Evolutionary conservation across 2,797 vertebrate species (phyloP), one percentile per base, ranked within the genome.

Genomic region (Tokudaia muenninki): DNA sequence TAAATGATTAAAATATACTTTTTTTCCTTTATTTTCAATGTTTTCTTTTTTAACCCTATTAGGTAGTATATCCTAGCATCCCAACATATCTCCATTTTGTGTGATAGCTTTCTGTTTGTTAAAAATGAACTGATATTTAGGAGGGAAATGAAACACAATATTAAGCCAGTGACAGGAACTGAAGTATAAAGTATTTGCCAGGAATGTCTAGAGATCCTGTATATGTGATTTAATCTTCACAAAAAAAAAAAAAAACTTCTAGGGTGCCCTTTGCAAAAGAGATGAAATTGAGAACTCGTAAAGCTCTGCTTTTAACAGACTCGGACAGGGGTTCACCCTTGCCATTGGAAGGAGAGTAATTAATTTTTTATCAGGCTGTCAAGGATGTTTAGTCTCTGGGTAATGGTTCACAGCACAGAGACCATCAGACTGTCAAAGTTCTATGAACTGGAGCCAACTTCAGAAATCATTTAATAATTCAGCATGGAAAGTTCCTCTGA

Each of bases 381-480:
- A 97, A 93, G 52, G 90, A 97, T 97, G 89, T 98, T 98, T 96
- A 97, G 93, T 97, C 81, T 96, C 98, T 91, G 61, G 26, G 80
- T 97, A 97, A 93, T 93, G 97, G 82, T 97, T 94, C 96, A 96
- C 1, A 97, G 97, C 63, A 34, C 93, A 95, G 92, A 94, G 90
- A 94, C 50, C 92, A 87, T 95, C 75, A 91, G 88, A 70, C 92
- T 98, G 97, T 97, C 97, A 98, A 92, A 67, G 97, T 97, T 90
- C 78, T 94, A 55, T 97, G 97, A 98, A 97, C 92, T 83, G 59
- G 37, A 78, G 90, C 95, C 97, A 94, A 75, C 89, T 98, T 97
- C 97, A 94, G 93, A 97, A 37, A 83, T 31, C 75, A n/a, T 67
- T 98, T 96, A 98, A 98, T 98, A 98, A 98, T 98, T 98, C 92